Percentiles rank a stretch among this genome's conserved stretches.
Conservation (phyloP, 2,888 invertebrate genomes). For the Nymphalis c-album region DNA sequence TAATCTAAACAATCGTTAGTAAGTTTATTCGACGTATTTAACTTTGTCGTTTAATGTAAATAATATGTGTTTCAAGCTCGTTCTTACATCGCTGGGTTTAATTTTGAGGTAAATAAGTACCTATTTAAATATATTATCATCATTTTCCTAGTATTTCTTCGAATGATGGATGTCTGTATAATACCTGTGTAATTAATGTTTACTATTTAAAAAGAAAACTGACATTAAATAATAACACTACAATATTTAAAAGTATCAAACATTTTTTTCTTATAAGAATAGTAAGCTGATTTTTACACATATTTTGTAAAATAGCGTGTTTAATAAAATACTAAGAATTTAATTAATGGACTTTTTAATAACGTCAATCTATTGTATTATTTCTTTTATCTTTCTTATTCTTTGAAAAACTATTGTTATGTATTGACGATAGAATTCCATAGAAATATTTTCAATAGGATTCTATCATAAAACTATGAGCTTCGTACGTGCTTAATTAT, state of each 20-base stretch:
- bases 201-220: no score
- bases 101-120: neutral
- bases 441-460: conserved; percentile 7
- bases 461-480: conserved; percentile 45
- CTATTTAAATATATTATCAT: neutral
- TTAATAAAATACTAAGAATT: no score
- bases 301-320: no score
- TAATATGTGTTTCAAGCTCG: conserved; percentile 14
- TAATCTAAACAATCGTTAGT: conserved; percentile 54
- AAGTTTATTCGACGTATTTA: conserved; percentile 48
- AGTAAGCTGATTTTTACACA: no score
- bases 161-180: no score
- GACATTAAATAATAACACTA: no score
- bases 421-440: neutral
- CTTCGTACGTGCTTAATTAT: conserved; percentile 16
- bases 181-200: no score
- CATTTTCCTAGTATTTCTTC: neutral
- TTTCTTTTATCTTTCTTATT: conserved; percentile 17
- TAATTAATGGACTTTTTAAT: no score
- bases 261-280: no score
- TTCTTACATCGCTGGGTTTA: conserved; percentile 21
- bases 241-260: no score
- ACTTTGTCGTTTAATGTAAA: conserved; percentile 32
- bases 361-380: neutral
- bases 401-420: conserved; percentile 22